A percentile compares a stretch with the other conserved stretches of the same genome.
phyloP scores from a whole-genome alignment of 2,888 invertebrate species.

The Eupithecia exiguata region DNA sequence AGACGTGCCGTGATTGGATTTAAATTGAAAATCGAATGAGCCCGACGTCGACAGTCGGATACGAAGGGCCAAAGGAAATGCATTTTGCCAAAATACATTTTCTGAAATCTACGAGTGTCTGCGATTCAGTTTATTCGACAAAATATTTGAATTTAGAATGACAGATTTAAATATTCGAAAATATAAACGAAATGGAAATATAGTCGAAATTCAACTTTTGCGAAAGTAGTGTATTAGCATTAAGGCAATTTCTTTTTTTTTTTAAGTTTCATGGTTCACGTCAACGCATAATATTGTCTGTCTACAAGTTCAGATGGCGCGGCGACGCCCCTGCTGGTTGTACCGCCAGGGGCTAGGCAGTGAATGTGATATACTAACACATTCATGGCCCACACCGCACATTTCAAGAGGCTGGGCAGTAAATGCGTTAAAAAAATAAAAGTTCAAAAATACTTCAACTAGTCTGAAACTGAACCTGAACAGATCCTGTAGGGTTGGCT shows the following conservation, averaged over 20 bases:
- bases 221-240: neutral
- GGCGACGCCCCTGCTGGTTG: too few species aligned
- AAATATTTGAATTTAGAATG: neutral
- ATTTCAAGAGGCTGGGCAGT: neutral
- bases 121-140: neutral
- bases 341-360: too few species aligned
- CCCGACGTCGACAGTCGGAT: conserved; percentile 24
- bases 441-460: neutral
- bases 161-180: neutral
- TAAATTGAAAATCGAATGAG: conserved; percentile 47
- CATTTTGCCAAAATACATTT: conserved; percentile 27
- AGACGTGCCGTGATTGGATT: conserved; percentile 41
- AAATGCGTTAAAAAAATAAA: neutral
- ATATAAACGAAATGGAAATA: neutral
- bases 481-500: neutral
- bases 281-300: too few species aligned
- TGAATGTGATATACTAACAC: too few species aligned
- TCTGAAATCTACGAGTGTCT: conserved; percentile 13
- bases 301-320: too few species aligned
- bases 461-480: neutral
- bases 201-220: neutral
- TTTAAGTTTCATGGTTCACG: too few species aligned
- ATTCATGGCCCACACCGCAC: neutral
- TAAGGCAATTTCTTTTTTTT: too few species aligned
- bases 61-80: conserved; percentile 28